Evolutionary conservation across 2,113 vertebrate species (phyloP).

Genomic region (Camelus bactrianus): DNA sequence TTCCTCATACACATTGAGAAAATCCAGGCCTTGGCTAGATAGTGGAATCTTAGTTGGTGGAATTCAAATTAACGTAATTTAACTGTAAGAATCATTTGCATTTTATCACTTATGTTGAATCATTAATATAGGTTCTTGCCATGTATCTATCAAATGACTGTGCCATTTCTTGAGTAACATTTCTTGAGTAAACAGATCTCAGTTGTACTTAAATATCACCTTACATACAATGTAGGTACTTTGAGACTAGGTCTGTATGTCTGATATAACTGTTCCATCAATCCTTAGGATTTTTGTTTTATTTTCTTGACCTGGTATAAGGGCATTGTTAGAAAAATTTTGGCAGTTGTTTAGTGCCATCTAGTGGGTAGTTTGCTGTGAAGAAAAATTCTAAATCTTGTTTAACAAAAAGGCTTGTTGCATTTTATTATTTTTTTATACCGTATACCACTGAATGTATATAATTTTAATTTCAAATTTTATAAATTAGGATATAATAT

Average conservation of each 20-base stretch:
- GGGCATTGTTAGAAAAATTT: not conserved
- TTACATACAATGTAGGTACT: not conserved
- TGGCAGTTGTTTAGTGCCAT: slow-evolving; percentile 74
- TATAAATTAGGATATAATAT: not conserved
- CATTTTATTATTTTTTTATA: slow-evolving; percentile 4
- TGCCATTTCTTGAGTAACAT: not conserved
- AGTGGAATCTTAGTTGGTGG: not conserved
- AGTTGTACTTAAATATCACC: not conserved
- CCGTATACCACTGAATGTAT: not conserved
- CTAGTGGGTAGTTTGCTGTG: slow-evolving; percentile 66
- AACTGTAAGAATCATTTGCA: not conserved
- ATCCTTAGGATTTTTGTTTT: not conserved
- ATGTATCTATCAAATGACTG: not conserved
- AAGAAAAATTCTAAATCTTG: not conserved
- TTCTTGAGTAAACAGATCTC: not conserved
- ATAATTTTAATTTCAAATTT: slow-evolving; percentile 34
- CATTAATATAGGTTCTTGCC: not conserved
- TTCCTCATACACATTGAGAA: not conserved
- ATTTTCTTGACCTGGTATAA: slow-evolving; percentile 13
- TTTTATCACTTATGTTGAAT: not conserved
- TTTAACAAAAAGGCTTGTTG: not conserved
- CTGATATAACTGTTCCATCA: not conserved
- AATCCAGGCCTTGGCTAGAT: not conserved
- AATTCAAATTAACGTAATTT: slow-evolving; percentile 1
- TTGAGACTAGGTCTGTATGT: not conserved